Conservation (phyloP, 2,797 vertebrate genomes). For the Eospalax fontanierii region DNA sequence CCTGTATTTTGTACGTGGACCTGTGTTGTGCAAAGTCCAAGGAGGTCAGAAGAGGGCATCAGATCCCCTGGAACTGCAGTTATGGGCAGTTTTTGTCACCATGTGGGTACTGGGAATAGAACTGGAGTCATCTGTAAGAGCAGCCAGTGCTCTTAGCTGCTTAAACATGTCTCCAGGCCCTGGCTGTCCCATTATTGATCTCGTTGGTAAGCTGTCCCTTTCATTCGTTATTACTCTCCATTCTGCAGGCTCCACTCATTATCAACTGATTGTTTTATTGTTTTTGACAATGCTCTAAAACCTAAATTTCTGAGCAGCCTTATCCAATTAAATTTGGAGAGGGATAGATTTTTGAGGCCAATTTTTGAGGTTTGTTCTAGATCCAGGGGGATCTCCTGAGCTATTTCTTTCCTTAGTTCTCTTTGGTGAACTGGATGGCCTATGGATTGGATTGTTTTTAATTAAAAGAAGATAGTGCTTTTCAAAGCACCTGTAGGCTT, state of each 20-base stretch:
- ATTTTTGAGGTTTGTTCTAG: constrained; percentile 32
- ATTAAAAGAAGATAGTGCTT: neutral
- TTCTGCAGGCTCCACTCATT: neutral
- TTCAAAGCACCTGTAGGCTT: neutral
- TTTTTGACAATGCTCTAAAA: constrained; percentile 45
- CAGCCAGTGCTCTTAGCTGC: too few relatives aligned
- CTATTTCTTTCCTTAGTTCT: neutral
- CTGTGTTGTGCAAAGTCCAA: too few relatives aligned
- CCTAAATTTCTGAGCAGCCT: constrained; percentile 58
- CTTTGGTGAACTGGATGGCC: neutral
- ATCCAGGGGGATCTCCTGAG: neutral
- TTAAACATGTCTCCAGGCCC: too few relatives aligned
- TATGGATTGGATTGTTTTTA: constrained; percentile 44
- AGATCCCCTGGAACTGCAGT: too few relatives aligned
- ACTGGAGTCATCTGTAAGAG: too few relatives aligned
- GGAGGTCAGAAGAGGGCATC: too few relatives aligned
- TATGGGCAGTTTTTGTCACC: too few relatives aligned
- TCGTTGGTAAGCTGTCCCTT: neutral
- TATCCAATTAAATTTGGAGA: constrained; percentile 57
- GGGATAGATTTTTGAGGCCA: constrained; percentile 34
- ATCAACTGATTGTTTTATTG: neutral
- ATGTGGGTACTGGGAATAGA: too few relatives aligned
- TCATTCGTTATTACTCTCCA: neutral
- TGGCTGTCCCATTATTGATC: neutral
- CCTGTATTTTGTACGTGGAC: too few relatives aligned